Conservation (phyloP, 2,113 vertebrate species). For the Antennarius striatus region DNA sequence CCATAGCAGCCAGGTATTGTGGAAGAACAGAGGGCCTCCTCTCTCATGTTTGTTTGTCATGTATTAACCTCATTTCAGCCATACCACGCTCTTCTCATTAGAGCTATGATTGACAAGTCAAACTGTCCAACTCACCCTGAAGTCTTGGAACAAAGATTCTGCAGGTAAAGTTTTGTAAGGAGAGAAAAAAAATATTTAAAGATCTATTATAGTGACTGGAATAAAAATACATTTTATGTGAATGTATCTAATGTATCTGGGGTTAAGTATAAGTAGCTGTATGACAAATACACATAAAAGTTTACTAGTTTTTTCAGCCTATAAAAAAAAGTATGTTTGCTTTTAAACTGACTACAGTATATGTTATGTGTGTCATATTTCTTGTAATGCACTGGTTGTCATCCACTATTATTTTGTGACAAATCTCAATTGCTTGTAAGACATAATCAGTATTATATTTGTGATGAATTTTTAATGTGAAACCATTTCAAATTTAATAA, state of each 20-base stretch:
- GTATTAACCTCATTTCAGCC: slow-evolving; percentile 73
- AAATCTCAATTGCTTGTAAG: background rate
- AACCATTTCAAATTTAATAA: slow-evolving; percentile 16
- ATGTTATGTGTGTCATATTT: background rate
- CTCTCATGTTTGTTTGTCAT: slow-evolving; percentile 80
- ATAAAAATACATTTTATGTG: slow-evolving; percentile 2
- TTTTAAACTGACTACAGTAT: background rate
- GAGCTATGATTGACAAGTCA: slow-evolving; percentile 74
- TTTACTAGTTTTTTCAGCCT: background rate
- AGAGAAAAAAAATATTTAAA: background rate
- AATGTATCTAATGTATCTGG: background rate
- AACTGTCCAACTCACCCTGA: slow-evolving; percentile 35
- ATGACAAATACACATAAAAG: too few species aligned
- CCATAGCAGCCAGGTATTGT: slow-evolving; percentile 63
- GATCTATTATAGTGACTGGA: background rate
- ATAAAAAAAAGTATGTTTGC: background rate
- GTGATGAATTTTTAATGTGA: slow-evolving; percentile 19
- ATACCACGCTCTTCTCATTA: slow-evolving; percentile 60
- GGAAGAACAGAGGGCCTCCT: slow-evolving; percentile 68
- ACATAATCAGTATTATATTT: slow-evolving; percentile 5
- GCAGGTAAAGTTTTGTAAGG: slow-evolving; percentile 16
- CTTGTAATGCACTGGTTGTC: background rate
- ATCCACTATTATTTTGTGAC: background rate
- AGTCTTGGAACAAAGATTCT: background rate
- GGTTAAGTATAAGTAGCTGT: too few species aligned